These are phyloP conservation scores for Molossus alvarezi DNA, from an alignment of 2,797 vertebrate species.

Conservation along the genomic window DNA sequence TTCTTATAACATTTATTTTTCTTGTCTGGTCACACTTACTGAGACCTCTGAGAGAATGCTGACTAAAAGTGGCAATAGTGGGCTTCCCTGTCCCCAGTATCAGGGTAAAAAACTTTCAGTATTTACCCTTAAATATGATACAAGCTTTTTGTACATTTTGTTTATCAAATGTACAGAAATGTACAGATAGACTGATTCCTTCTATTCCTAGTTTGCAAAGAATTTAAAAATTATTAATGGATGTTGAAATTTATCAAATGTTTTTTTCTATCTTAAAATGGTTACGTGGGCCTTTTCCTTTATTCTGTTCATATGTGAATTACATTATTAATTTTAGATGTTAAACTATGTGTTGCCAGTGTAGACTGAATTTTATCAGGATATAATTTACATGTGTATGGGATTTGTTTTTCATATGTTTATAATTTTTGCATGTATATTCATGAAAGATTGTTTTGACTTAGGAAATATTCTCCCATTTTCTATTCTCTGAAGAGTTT, in stretches of 20 bases:
- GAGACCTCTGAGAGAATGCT: neutral
- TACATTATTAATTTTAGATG: neutral
- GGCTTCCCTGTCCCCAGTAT: neutral
- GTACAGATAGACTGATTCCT: neutral
- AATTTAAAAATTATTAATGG: neutral
- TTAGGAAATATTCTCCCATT: neutral
- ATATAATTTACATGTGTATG: neutral
- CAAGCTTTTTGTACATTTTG: neutral
- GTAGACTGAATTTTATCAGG: neutral
- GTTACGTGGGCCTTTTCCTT: neutral
- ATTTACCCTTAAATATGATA: neutral
- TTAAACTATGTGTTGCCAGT: neutral
- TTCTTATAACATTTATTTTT: neutral
- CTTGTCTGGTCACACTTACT: neutral
- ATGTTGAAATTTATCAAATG: slow-evolving; percentile 8
- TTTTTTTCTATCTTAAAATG: neutral
- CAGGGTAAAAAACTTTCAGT: neutral
- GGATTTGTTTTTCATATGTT: neutral
- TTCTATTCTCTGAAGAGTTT: neutral
- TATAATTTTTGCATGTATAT: neutral
- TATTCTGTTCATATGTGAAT: slow-evolving; percentile 21
- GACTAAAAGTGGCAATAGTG: neutral
- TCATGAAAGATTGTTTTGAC: neutral
- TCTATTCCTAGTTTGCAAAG: neutral
- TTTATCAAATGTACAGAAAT: neutral